These are phyloP conservation scores for Eupithecia inturbata DNA, from an alignment of 2,888 invertebrate species.

Conservation along the genomic window DNA sequence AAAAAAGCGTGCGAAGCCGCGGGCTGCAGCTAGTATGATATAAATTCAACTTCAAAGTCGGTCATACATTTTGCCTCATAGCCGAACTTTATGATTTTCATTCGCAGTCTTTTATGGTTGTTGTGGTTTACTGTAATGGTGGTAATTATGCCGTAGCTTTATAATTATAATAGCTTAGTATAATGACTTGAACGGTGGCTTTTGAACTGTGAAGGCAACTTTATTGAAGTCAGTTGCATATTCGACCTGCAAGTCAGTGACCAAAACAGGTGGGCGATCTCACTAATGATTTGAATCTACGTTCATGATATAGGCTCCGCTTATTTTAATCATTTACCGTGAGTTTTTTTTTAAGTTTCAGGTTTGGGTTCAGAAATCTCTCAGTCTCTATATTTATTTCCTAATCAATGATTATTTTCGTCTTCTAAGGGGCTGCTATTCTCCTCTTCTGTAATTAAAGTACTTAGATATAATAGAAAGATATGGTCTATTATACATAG, in stretches of 20 bases:
- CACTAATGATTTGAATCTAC: neutral
- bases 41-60: constrained; percentile 9
- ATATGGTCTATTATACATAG: too few species aligned
- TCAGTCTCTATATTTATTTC: neutral
- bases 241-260: neutral
- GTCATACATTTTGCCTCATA: neutral
- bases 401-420: neutral
- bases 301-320: neutral
- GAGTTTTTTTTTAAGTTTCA: too few species aligned
- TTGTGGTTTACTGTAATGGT: constrained; percentile 21
- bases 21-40: too few species aligned
- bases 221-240: neutral
- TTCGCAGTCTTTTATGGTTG: constrained; percentile 8
- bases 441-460: neutral
- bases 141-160: constrained; percentile 21
- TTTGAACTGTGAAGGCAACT: constrained; percentile 14
- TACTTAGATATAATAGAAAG: too few species aligned
- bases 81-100: constrained; percentile 11
- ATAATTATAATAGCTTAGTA: constrained; percentile 27
- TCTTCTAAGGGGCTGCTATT: neutral
- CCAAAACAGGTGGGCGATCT: neutral
- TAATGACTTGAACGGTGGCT: constrained; percentile 27
- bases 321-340: neutral
- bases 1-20: too few species aligned
- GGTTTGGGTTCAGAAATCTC: neutral